Evolutionary conservation across 2,113 vertebrate species (phyloP).

Genomic region (Pteronura brasiliensis): DNA sequence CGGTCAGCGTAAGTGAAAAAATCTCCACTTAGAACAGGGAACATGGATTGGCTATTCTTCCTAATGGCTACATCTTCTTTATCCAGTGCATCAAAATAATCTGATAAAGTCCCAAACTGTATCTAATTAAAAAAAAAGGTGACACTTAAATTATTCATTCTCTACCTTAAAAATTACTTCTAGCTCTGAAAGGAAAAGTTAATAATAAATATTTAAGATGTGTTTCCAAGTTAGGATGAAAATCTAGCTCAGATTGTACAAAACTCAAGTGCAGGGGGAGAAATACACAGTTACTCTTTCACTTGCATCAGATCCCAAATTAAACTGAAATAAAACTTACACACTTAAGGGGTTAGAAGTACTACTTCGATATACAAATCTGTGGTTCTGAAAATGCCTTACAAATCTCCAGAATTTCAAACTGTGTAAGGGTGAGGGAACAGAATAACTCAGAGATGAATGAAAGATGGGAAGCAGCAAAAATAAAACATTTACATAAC

Average conservation of each 20-base stretch:
- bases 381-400: not conserved
- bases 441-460: not conserved
- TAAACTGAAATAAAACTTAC: not conserved
- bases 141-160: constrained; percentile 18
- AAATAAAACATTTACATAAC: not conserved
- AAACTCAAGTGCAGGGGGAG: not conserved
- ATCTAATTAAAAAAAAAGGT: constrained; percentile 83
- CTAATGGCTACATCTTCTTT: constrained; percentile 75
- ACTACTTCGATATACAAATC: not conserved
- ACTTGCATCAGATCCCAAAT: not conserved
- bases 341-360: not conserved
- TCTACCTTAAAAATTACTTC: not conserved
- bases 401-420: not conserved
- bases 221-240: not conserved
- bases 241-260: not conserved
- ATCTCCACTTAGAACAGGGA: constrained; percentile 92
- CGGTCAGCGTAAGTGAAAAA: constrained; percentile 97
- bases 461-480: not conserved
- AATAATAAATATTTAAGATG: not conserved
- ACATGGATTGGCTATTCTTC: constrained; percentile 67
- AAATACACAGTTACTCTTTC: not conserved
- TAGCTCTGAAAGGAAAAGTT: not conserved
- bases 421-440: not conserved
- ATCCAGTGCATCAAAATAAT: constrained; percentile 91
- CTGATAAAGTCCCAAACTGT: constrained; percentile 93